Evolutionary conservation across 2,113 vertebrate species (phyloP).

Genomic region (Malurus alboscapulatus): DNA sequence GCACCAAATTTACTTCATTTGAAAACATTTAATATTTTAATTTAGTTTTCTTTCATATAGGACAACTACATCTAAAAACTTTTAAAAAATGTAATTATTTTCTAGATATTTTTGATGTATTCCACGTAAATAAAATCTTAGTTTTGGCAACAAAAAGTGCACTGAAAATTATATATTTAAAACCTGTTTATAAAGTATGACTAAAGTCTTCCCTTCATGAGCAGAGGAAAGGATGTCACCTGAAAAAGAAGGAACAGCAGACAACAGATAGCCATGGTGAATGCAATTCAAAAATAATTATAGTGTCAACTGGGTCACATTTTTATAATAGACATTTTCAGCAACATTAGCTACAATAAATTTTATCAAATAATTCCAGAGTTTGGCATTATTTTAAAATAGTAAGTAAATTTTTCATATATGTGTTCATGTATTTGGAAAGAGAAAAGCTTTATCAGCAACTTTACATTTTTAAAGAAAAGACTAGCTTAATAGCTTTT

Average conservation of each 20-base stretch:
- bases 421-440: not conserved
- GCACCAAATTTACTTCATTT: not conserved
- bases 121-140: not conserved
- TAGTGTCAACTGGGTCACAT: not conserved
- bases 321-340: not conserved
- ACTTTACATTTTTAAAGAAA: not conserved
- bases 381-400: not conserved
- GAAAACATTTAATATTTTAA: not conserved
- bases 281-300: not conserved
- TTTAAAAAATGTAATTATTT: not conserved
- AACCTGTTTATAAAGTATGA: not conserved
- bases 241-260: not conserved
- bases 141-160: not conserved
- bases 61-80: not conserved
- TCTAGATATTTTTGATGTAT: not conserved
- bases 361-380: not conserved
- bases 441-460: not conserved
- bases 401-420: not conserved
- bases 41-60: not conserved
- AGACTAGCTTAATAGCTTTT: not conserved
- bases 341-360: not conserved
- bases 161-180: not conserved
- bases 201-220: not conserved
- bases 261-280: not conserved
- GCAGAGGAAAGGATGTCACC: not conserved